A percentile compares a stretch with the other conserved stretches of the same genome.
These are phyloP conservation scores for Psittacula derbiana DNA, from an alignment of 2,797 vertebrate genomes.

Conservation along the genomic window DNA sequence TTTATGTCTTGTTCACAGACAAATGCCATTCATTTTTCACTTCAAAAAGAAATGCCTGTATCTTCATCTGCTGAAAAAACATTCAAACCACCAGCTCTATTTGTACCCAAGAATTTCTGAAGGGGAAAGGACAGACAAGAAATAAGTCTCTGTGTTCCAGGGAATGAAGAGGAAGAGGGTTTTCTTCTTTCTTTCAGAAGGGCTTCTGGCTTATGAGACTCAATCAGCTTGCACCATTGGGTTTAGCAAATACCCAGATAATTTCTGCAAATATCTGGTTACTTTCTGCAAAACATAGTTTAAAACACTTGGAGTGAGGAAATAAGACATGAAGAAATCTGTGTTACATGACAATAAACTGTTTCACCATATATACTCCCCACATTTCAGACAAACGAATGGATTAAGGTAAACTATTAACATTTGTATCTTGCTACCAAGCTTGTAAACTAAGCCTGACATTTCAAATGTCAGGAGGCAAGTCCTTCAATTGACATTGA, in stretches of 20 bases:
- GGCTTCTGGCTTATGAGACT: neutral
- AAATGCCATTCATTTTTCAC: neutral
- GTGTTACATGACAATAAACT: neutral
- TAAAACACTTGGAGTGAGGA: neutral
- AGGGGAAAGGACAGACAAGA: neutral
- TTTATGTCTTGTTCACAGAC: neutral
- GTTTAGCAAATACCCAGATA: neutral
- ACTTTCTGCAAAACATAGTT: neutral
- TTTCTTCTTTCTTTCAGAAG: neutral
- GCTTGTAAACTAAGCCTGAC: neutral
- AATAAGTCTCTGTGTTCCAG: neutral
- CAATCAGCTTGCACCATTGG: neutral
- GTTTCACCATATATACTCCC: neutral
- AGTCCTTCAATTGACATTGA: neutral
- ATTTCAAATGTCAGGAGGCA: neutral
- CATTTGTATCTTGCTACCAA: neutral
- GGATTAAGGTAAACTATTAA: neutral
- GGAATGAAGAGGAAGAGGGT: neutral
- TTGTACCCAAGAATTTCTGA: neutral
- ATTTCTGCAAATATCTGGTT: neutral
- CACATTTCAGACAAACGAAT: neutral
- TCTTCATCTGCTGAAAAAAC: neutral
- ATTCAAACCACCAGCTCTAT: neutral
- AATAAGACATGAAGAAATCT: neutral
- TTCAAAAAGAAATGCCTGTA: neutral